A percentile compares a stretch with the other conserved stretches of the same genome.
Conservation (phyloP, 2,888 invertebrate species). For the Malthinus flaveolus region DNA sequence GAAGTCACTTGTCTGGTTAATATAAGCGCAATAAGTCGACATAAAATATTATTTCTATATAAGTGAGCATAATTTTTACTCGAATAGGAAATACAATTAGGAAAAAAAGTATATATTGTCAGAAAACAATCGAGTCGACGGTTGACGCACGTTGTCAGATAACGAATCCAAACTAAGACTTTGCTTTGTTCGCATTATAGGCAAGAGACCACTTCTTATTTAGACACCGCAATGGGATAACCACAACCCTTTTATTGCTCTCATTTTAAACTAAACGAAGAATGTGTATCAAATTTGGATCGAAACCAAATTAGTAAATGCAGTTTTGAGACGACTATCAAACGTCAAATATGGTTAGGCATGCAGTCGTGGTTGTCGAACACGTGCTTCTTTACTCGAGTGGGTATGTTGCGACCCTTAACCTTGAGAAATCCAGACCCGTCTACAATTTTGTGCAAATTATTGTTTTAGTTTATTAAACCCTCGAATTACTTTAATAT, state of each 20-base stretch:
- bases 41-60: conserved; percentile 25
- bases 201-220: conserved; percentile 39
- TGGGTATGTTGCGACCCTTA: conserved; percentile 38
- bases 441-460: conserved; percentile 28
- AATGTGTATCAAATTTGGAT: conserved; percentile 54
- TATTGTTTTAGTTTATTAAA: conserved; percentile 21
- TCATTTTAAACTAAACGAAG: conserved; percentile 49
- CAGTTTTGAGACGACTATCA: conserved; percentile 51
- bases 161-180: conserved; percentile 36
- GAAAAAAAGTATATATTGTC: conserved; percentile 34
- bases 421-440: conserved; percentile 39
- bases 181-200: conserved; percentile 34
- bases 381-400: conserved; percentile 27
- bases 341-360: conserved; percentile 54
- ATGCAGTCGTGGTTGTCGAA: conserved; percentile 44
- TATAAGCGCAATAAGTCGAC: neutral
- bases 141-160: conserved; percentile 34
- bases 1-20: neutral
- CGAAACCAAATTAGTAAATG: conserved; percentile 55
- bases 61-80: conserved; percentile 31
- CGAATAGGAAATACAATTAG: conserved; percentile 31
- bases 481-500: neutral
- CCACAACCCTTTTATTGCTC: conserved; percentile 47
- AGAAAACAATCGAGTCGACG: conserved; percentile 34
- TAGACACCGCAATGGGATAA: conserved; percentile 41